These are phyloP conservation scores for Bhutanitis thaidina DNA, from an alignment of 2,888 invertebrate genomes.

Conservation along the genomic window DNA sequence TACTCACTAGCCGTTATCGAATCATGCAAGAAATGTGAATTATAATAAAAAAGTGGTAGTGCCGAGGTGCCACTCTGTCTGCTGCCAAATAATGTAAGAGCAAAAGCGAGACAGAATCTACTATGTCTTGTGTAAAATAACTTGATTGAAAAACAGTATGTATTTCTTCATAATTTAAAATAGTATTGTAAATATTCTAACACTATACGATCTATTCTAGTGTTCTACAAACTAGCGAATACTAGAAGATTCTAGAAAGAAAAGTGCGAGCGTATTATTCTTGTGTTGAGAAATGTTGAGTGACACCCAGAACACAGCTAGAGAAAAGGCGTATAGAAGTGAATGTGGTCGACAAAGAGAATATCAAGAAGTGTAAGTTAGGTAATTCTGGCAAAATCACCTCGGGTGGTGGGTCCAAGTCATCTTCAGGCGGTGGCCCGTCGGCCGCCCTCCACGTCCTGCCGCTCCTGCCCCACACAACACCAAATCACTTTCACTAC, in stretches of 20 bases:
- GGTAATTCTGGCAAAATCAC: slow-evolving; percentile 80
- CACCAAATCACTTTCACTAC: slow-evolving; percentile 42
- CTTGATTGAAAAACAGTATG: too few relatives aligned
- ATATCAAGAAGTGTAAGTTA: slow-evolving; percentile 53
- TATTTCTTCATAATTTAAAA: neutral
- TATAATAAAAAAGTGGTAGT: slow-evolving; percentile 42
- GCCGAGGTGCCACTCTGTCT: slow-evolving; percentile 63
- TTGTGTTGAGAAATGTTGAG: slow-evolving; percentile 42
- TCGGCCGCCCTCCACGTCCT: slow-evolving; percentile 67
- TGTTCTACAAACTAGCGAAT: slow-evolving; percentile 19
- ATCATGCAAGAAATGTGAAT: slow-evolving; percentile 61
- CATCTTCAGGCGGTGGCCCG: slow-evolving; percentile 67
- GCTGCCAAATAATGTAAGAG: slow-evolving; percentile 9
- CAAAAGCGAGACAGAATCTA: slow-evolving; percentile 8
- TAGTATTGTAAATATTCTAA: neutral
- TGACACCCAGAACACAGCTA: slow-evolving; percentile 64
- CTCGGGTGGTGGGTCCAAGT: slow-evolving; percentile 72
- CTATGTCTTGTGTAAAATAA: too few relatives aligned
- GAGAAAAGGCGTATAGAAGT: slow-evolving; percentile 61
- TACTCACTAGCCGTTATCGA: slow-evolving; percentile 63
- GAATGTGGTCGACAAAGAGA: slow-evolving; percentile 55
- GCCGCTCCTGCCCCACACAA: slow-evolving; percentile 74
- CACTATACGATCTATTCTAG: slow-evolving; percentile 20
- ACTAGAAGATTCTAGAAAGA: slow-evolving; percentile 14
- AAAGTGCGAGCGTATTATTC: slow-evolving; percentile 17